phyloP scores from a whole-genome alignment of 2,888 invertebrate genomes.

The Chironomus riparius region DNA sequence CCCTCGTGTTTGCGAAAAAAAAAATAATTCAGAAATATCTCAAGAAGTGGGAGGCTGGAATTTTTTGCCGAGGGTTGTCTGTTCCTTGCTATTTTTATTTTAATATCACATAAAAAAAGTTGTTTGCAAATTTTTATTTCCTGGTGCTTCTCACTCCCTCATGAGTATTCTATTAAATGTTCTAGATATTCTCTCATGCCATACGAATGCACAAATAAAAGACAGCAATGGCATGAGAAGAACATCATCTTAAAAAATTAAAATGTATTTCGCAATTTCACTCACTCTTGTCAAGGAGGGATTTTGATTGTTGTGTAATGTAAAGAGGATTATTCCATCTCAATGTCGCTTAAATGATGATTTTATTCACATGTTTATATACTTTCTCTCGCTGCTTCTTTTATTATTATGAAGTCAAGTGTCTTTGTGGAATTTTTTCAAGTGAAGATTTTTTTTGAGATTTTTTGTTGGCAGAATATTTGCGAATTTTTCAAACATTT shows the following conservation, averaged over 20 bases:
- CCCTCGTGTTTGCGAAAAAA: too few species aligned
- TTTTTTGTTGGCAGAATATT: too few species aligned
- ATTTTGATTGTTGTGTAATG: conserved; percentile 19
- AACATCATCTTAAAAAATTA: conserved; percentile 26
- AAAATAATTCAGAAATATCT: too few species aligned
- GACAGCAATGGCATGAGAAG: not conserved
- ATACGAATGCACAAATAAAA: not conserved
- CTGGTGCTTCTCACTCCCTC: conserved; percentile 3
- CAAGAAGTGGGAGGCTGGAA: not conserved
- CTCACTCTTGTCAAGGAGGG: conserved; percentile 2
- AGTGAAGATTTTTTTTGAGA: not conserved
- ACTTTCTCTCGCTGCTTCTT: not conserved
- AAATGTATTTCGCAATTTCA: conserved; percentile 24
- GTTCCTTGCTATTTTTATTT: too few species aligned
- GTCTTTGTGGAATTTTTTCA: not conserved
- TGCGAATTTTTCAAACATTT: too few species aligned
- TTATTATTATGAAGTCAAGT: conserved; percentile 17
- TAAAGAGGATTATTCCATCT: conserved; percentile 23
- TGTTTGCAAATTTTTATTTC: conserved; percentile 25
- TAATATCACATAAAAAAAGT: not conserved
- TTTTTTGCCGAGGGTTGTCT: conserved; percentile 5
- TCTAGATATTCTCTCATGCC: too few species aligned
- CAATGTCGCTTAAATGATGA: conserved; percentile 20
- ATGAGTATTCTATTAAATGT: not conserved
- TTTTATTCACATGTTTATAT: not conserved